Percentiles rank a stretch among this genome's conserved stretches.
Evolutionary conservation across 1,140 invertebrate species (phyloP).

Genomic region (Propsilocerus akamusi): DNA sequence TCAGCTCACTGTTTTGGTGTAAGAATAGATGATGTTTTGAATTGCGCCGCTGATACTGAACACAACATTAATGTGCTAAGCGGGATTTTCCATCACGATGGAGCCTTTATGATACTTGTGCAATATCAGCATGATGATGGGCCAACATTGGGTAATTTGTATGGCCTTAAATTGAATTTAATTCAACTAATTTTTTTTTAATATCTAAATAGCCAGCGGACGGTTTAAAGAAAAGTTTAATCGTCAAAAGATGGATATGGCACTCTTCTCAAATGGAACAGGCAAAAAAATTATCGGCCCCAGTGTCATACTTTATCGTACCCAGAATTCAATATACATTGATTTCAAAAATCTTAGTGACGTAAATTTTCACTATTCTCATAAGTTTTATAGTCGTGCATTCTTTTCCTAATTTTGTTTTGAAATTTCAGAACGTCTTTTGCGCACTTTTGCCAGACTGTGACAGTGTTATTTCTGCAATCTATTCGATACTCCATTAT

Average conservation of each 20-base stretch:
- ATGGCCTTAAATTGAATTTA: slow-evolving; percentile 6
- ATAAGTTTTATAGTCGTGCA: background rate
- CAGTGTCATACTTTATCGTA: slow-evolving; percentile 32
- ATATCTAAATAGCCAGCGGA: slow-evolving; percentile 27
- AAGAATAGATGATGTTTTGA: slow-evolving; percentile 33
- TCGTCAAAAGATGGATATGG: slow-evolving; percentile 24
- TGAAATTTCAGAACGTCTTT: slow-evolving; percentile 18
- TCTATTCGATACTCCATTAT: slow-evolving; percentile 26
- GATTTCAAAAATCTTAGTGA: slow-evolving; percentile 31
- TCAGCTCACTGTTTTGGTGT: slow-evolving; percentile 34
- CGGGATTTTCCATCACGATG: slow-evolving; percentile 27
- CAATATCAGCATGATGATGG: slow-evolving; percentile 28
- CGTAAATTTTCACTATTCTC: slow-evolving; percentile 16
- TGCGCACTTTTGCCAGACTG: slow-evolving; percentile 23
- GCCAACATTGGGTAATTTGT: slow-evolving; percentile 26
- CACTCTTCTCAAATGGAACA: slow-evolving; percentile 29
- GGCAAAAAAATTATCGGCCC: slow-evolving; percentile 26
- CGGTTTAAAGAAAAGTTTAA: slow-evolving; percentile 23
- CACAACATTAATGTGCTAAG: slow-evolving; percentile 35
- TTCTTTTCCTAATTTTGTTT: background rate
- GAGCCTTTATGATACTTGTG: slow-evolving; percentile 28
- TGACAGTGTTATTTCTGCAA: slow-evolving; percentile 20
- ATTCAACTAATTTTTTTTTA: slow-evolving; percentile 5
- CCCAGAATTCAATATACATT: slow-evolving; percentile 24
- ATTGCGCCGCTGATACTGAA: slow-evolving; percentile 40